Base-by-base conservation (phyloP, 2,888 invertebrate genomes). In the Fragum sueziense region DNA sequence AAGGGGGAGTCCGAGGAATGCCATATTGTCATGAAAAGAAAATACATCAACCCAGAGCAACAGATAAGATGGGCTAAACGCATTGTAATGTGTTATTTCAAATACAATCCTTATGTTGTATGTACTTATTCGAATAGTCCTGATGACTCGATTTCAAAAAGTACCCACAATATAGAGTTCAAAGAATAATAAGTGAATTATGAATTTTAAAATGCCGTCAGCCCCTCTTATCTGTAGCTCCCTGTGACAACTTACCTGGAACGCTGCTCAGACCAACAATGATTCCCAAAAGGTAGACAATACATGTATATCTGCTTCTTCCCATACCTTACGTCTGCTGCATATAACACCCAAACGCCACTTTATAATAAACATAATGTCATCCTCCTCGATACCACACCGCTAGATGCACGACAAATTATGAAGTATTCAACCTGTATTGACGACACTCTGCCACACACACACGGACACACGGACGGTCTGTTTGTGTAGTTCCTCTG, bases 341-440 rank as follows among this genome's bases (percentile, higher is more conserved):
- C n/a, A n/a, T 76, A 51, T 71, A 71, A 70, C 76, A 79, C 59
- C 71, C 59, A 82, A 68, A 61, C 70, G 68, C 52, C 76, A 74
- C 73, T 76, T 79, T 79, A 76, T 74, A 76, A 82, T 82, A 82
- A 79, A 79, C 82, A 82, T 82, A 74, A 69, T 82, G 82, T 79
- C 82, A 82, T 82, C 72, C 33, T 78, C 70, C 76, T 54, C 59
- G 52, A 71, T 29, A 29, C 47, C 59, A 52, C 67, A 61, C 67
- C 20, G 74, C 76, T 67, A 70, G 73, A 65, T 74, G 74, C 80
- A 74, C 76, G 75, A 52, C 71, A 41, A 37, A 52, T 69, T 47
- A n/a, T n/a, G n/a, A n/a, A n/a, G n/a, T n/a, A n/a, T n/a, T n/a
- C n/a, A n/a, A n/a, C n/a, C n/a, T n/a, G n/a, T n/a, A n/a, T n/a